Conservation (phyloP, 2,888 invertebrate species). For the Prenolepis imparis region DNA sequence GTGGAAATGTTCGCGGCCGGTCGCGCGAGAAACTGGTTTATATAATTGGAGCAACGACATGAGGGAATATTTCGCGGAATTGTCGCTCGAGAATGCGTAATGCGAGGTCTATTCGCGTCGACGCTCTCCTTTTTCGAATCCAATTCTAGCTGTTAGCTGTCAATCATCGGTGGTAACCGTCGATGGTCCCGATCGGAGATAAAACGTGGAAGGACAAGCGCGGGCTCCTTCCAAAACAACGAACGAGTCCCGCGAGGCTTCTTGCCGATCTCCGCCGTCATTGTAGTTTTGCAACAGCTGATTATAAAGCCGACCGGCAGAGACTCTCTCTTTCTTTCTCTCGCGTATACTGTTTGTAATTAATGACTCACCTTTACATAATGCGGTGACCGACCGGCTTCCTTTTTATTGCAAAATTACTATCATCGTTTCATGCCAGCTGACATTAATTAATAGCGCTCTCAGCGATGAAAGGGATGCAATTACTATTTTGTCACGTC, state of each 20-base stretch:
- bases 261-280: slow-evolving; percentile 59
- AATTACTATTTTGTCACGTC: slow-evolving; percentile 55
- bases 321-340: no score
- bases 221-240: slow-evolving; percentile 38
- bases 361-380: slow-evolving; percentile 52
- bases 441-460: slow-evolving; percentile 53
- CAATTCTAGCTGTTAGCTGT: slow-evolving; percentile 61
- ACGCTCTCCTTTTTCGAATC: slow-evolving; percentile 59
- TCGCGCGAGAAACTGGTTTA: slow-evolving; percentile 23
- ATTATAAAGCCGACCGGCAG: slow-evolving; percentile 45
- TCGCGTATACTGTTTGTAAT: slow-evolving; percentile 43
- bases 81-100: slow-evolving; percentile 14
- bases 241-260: slow-evolving; percentile 47
- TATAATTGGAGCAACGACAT: slow-evolving; percentile 44
- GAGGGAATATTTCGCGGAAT: slow-evolving; percentile 31
- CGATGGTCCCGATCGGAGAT: slow-evolving; percentile 52
- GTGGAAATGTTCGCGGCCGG: slow-evolving; percentile 24
- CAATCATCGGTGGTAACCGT: slow-evolving; percentile 57
- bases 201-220: slow-evolving; percentile 54
- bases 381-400: slow-evolving; percentile 40
- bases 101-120: slow-evolving; percentile 35
- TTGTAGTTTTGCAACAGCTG: slow-evolving; percentile 59
- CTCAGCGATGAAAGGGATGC: slow-evolving; percentile 46
- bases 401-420: slow-evolving; percentile 44
- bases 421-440: slow-evolving; percentile 36